Evolutionary conservation across 2,888 invertebrate species (phyloP).

Genomic region (Protophormia terraenovae): DNA sequence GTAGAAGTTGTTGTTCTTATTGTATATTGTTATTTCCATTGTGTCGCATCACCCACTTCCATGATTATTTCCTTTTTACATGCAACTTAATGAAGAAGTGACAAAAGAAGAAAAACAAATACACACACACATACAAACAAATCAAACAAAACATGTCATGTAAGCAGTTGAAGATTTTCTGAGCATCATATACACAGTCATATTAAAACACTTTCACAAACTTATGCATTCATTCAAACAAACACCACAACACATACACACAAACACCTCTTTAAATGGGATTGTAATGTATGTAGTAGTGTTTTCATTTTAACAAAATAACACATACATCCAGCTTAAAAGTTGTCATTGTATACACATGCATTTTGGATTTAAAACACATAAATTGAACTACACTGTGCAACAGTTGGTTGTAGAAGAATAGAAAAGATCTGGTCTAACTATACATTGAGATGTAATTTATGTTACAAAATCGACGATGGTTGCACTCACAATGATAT

Average conservation of each 20-base stretch:
- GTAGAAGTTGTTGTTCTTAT: background rate
- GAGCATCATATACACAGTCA: background rate
- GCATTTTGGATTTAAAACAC: conserved; percentile 2
- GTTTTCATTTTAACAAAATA: background rate
- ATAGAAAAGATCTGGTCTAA: too few species aligned
- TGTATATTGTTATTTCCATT: background rate
- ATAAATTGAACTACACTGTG: background rate
- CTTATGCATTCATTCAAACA: background rate
- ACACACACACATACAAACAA: background rate
- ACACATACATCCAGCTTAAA: background rate
- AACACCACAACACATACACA: background rate
- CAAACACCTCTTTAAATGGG: background rate
- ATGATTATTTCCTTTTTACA: conserved; percentile 48
- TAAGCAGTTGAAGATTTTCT: conserved; percentile 33
- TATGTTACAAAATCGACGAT: too few species aligned
- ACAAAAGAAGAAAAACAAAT: background rate
- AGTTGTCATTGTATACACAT: conserved; percentile 1
- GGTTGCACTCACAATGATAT: too few species aligned
- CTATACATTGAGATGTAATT: too few species aligned
- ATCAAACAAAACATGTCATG: conserved; percentile 29
- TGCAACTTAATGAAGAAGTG: background rate
- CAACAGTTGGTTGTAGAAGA: conserved; percentile 34
- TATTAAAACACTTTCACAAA: conserved; percentile 11
- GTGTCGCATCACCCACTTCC: conserved; percentile 36
- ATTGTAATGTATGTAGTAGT: background rate